These are phyloP conservation scores for Pristionchus exspectatus DNA, from an alignment of 2,888 invertebrate genomes.

Conservation along the genomic window DNA sequence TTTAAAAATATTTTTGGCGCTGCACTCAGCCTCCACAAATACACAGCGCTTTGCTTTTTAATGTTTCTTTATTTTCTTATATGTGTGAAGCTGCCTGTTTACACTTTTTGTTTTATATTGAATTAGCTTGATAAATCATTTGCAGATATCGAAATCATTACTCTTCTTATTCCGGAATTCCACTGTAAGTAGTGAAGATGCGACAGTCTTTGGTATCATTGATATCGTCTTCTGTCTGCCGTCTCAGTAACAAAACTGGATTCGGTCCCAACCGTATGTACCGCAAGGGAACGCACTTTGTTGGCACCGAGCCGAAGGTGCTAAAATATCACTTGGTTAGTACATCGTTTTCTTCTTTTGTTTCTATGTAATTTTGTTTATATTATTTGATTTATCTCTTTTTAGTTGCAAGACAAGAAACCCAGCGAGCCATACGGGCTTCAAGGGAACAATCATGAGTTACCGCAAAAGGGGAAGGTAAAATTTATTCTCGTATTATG, in stretches of 20 bases:
- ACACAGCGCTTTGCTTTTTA: no score
- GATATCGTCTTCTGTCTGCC: slow-evolving; percentile 7
- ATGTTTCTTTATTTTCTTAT: no score
- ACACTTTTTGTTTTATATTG: no score
- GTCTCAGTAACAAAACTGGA: slow-evolving; percentile 71
- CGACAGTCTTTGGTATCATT: slow-evolving; percentile 43
- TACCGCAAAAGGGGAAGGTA: slow-evolving; percentile 74
- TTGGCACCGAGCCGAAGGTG: slow-evolving; percentile 77
- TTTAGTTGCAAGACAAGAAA: slow-evolving; percentile 77
- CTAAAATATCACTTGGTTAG: slow-evolving; percentile 76
- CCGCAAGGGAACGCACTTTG: slow-evolving; percentile 75
- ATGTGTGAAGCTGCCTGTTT: no score
- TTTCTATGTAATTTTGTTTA: background rate
- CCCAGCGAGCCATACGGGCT: slow-evolving; percentile 75
- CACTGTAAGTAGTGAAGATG: background rate
- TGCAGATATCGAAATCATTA: no score
- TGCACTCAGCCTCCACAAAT: no score
- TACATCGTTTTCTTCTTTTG: background rate
- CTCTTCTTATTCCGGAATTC: no score
- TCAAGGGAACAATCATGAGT: slow-evolving; percentile 77
- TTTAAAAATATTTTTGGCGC: no score
- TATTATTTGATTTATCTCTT: background rate
- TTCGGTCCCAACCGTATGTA: slow-evolving; percentile 75
- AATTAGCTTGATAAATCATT: no score
- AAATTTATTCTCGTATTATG: no score